These are phyloP conservation scores for Euphonia xanthogaster DNA, from an alignment of 2,797 vertebrate genomes.

Conservation along the genomic window DNA sequence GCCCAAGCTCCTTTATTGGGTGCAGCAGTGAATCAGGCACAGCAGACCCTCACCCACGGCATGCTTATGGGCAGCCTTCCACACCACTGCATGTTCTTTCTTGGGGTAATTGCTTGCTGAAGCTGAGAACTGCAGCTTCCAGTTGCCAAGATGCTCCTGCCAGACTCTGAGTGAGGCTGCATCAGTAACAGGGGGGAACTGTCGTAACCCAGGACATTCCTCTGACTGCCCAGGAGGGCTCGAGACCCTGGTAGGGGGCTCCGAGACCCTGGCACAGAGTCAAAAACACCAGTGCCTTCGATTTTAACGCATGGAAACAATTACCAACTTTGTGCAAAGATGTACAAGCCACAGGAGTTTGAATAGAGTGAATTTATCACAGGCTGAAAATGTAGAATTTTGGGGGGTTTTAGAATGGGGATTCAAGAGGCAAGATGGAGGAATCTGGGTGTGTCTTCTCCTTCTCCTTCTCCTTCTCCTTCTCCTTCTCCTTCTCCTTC, in stretches of 20 bases:
- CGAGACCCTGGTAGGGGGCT: too few species aligned
- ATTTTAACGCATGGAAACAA: too few species aligned
- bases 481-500: too few species aligned
- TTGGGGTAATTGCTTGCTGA: not conserved
- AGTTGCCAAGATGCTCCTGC: not conserved
- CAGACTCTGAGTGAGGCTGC: not conserved
- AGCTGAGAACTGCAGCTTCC: not conserved
- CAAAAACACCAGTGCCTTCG: too few species aligned
- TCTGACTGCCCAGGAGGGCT: too few species aligned
- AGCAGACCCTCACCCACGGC: not conserved
- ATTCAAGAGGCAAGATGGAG: not conserved
- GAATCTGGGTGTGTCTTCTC: not conserved
- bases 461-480: too few species aligned
- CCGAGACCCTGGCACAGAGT: too few species aligned
- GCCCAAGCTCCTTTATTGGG: fast-evolving
- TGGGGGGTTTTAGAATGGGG: not conserved
- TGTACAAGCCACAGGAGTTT: too few species aligned
- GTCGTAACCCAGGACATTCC: too few species aligned
- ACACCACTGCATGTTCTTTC: fast-evolving
- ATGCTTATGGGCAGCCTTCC: not conserved
- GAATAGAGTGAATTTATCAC: not conserved
- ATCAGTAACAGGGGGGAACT: not conserved
- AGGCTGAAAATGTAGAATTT: not conserved
- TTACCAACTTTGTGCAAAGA: too few species aligned
- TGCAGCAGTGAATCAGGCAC: not conserved